phyloP scores from a whole-genome alignment of 2,797 vertebrate species.

The Okamejei kenojei region DNA sequence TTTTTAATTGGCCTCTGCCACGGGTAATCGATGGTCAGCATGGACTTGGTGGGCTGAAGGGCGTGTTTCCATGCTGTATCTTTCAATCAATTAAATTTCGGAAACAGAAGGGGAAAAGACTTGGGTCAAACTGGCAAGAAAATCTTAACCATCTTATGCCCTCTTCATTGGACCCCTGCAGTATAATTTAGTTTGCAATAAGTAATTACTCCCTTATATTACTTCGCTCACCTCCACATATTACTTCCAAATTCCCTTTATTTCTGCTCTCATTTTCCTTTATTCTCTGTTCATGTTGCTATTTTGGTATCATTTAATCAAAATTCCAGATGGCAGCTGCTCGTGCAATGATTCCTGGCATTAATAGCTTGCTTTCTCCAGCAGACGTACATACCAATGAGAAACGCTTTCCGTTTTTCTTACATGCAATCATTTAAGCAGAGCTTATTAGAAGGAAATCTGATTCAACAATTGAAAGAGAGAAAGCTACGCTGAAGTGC shows the following conservation, averaged over 20 bases:
- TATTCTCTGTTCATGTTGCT: background rate
- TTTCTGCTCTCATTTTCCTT: background rate
- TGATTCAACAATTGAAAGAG: background rate
- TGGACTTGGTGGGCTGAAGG: no score
- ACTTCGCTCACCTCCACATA: background rate
- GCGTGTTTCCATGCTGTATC: no score
- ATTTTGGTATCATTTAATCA: background rate
- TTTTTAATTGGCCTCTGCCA: no score
- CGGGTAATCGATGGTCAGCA: no score
- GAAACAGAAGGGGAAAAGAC: no score
- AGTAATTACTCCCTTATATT: background rate
- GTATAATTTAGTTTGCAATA: background rate
- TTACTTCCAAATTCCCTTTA: background rate
- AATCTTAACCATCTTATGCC: background rate
- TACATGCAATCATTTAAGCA: background rate
- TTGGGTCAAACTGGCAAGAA: background rate
- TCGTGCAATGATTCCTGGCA: background rate
- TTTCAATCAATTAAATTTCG: no score
- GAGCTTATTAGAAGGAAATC: background rate
- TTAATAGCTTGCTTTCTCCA: background rate
- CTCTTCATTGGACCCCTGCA: background rate
- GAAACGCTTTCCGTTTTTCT: background rate
- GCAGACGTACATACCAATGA: background rate
- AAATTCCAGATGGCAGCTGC: background rate
- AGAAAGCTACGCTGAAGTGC: background rate